Conservation (phyloP, 2,888 invertebrate species). For the Baronia brevicornis region DNA sequence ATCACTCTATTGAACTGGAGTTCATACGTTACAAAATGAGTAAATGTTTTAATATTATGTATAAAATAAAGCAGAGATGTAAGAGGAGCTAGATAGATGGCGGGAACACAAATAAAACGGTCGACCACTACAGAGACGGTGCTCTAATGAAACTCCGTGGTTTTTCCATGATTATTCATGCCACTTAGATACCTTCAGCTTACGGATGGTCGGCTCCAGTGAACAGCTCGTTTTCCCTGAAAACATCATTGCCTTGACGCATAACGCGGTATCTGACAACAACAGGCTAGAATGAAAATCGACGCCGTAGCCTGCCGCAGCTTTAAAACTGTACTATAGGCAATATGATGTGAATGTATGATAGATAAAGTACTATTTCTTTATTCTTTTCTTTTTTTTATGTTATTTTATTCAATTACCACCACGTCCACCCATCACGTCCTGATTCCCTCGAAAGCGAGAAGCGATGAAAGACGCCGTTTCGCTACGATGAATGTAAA, state of each 20-base stretch:
- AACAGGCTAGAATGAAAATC: too few species aligned
- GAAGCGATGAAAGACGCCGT: too few species aligned
- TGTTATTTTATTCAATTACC: too few species aligned
- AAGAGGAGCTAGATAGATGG: constrained; percentile 24
- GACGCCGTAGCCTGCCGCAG: too few species aligned
- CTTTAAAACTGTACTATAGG: neutral
- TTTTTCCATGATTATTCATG: constrained; percentile 66
- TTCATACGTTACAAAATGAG: neutral
- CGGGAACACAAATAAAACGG: constrained; percentile 21
- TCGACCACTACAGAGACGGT: constrained; percentile 19
- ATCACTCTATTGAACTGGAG: neutral
- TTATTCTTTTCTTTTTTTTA: too few species aligned
- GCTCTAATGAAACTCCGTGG: constrained; percentile 50
- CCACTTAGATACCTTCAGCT: constrained; percentile 31
- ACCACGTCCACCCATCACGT: too few species aligned
- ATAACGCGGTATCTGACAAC: constrained; percentile 10
- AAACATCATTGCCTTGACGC: constrained; percentile 8
- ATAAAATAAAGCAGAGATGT: constrained; percentile 8
- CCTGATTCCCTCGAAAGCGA: too few species aligned
- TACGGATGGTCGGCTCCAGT: constrained; percentile 21
- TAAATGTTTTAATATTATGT: too few species aligned
- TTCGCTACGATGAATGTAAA: too few species aligned
- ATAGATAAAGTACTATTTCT: too few species aligned
- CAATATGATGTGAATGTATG: too few species aligned
- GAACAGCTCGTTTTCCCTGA: constrained; percentile 21